A percentile compares a stretch with the other conserved stretches of the same genome.
phyloP scores from a whole-genome alignment of 2,888 invertebrate species.

The Xylophagus ater region DNA sequence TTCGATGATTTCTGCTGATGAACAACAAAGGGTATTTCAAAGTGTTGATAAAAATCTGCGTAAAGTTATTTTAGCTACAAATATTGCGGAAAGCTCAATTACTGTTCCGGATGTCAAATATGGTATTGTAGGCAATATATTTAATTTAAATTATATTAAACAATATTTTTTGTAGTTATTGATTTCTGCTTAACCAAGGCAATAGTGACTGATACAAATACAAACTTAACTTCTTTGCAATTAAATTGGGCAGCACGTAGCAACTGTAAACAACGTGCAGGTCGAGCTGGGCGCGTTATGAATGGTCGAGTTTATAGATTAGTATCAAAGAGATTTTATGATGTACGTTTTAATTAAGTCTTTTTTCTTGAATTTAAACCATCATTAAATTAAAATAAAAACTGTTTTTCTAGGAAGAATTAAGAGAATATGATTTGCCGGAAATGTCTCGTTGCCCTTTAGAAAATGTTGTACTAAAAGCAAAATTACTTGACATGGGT shows the following conservation, averaged over 20 bases:
- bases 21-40: constrained; percentile 52
- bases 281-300: constrained; percentile 80
- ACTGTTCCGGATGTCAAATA: constrained; percentile 82
- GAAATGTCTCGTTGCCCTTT: constrained; percentile 75
- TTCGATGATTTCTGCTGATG: constrained; percentile 67
- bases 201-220: constrained; percentile 59
- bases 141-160: not conserved
- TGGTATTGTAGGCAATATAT: constrained; percentile 21
- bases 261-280: constrained; percentile 81
- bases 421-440: constrained; percentile 50
- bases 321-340: constrained; percentile 55
- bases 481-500: constrained; percentile 74
- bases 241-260: constrained; percentile 81
- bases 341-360: constrained; percentile 32
- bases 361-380: not conserved
- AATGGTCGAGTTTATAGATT: constrained; percentile 79
- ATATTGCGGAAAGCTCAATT: constrained; percentile 87
- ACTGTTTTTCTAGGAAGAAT: constrained; percentile 33
- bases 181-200: constrained; percentile 89
- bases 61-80: constrained; percentile 81
- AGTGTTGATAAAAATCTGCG: constrained; percentile 38
- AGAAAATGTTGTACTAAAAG: constrained; percentile 64
- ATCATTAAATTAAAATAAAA: constrained; percentile 9
- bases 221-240: constrained; percentile 56
- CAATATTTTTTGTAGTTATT: constrained; percentile 48